Conservation (phyloP, 2,797 vertebrate genomes). For the Crenuchus spilurus region DNA sequence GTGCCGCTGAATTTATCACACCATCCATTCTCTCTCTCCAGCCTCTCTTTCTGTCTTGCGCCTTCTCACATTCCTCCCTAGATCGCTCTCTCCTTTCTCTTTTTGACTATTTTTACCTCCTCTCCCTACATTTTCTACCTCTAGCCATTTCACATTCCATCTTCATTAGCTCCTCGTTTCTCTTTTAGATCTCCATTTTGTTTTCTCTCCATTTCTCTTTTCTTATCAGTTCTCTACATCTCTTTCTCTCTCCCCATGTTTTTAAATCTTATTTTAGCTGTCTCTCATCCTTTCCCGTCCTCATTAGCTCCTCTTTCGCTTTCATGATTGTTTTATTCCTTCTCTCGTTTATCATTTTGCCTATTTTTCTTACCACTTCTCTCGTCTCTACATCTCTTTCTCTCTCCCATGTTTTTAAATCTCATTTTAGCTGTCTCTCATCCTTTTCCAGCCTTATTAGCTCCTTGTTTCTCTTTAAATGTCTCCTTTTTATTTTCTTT, state of each 20-base stretch:
- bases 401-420: slow-evolving; percentile 13
- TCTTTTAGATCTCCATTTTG: not conserved
- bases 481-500: too few species aligned
- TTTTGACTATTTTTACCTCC: not conserved
- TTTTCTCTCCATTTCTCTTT: slow-evolving; percentile 69
- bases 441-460: slow-evolving; percentile 54
- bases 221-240: slow-evolving; percentile 66
- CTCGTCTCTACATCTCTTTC: slow-evolving; percentile 51
- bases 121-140: not conserved
- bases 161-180: not conserved
- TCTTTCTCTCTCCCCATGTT: slow-evolving; percentile 64
- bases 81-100: not conserved
- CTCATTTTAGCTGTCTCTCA: slow-evolving; percentile 35
- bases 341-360: too few species aligned
- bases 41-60: not conserved
- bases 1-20: slow-evolving; percentile 9
- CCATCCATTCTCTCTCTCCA: not conserved
- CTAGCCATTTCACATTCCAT: not conserved
- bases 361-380: slow-evolving; percentile 52
- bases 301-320: slow-evolving; percentile 58
- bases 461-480: too few species aligned
- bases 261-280: not conserved
- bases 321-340: too few species aligned
- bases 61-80: not conserved
- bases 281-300: slow-evolving; percentile 54